Conservation (phyloP, 2,888 invertebrate genomes). For the Celastrina argiolus region DNA sequence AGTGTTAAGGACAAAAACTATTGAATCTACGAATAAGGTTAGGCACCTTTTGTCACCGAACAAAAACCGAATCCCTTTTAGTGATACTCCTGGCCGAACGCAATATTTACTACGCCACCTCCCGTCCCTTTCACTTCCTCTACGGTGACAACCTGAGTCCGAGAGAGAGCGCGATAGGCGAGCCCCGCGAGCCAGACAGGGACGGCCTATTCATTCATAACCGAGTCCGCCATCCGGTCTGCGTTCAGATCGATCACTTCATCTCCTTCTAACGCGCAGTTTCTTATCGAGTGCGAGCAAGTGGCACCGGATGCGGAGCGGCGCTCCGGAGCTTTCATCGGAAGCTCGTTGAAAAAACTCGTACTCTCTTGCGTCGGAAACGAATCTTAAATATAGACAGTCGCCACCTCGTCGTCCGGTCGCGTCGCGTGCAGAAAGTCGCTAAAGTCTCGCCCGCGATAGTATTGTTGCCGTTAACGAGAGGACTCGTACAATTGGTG, state of each 20-base stretch:
- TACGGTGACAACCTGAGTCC: constrained; percentile 69
- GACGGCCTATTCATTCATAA: constrained; percentile 76
- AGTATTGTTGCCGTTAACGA: constrained; percentile 42
- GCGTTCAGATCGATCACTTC: constrained; percentile 68
- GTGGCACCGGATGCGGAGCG: constrained; percentile 70
- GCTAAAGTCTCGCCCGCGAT: constrained; percentile 25
- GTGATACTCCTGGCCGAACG: constrained; percentile 60
- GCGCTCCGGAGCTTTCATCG: constrained; percentile 60
- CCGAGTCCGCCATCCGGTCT: constrained; percentile 76
- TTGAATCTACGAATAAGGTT: constrained; percentile 61
- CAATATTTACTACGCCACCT: constrained; percentile 76
- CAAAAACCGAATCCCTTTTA: constrained; percentile 61
- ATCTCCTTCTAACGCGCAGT: constrained; percentile 73
- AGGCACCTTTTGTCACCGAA: constrained; percentile 58
- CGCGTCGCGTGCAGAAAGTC: constrained; percentile 21
- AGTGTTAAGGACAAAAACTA: constrained; percentile 24
- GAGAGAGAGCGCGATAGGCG: constrained; percentile 55
- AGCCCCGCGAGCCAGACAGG: constrained; percentile 48
- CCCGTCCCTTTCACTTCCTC: constrained; percentile 78
- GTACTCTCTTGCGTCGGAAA: constrained; percentile 48
- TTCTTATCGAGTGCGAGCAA: constrained; percentile 71
- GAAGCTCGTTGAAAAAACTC: constrained; percentile 63
- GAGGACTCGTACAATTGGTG: constrained; percentile 68
- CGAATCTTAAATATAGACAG: constrained; percentile 37
- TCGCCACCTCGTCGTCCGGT: constrained; percentile 21